Base-by-base conservation (phyloP, 2,888 invertebrate species). In the Parnassius smintheus region DNA sequence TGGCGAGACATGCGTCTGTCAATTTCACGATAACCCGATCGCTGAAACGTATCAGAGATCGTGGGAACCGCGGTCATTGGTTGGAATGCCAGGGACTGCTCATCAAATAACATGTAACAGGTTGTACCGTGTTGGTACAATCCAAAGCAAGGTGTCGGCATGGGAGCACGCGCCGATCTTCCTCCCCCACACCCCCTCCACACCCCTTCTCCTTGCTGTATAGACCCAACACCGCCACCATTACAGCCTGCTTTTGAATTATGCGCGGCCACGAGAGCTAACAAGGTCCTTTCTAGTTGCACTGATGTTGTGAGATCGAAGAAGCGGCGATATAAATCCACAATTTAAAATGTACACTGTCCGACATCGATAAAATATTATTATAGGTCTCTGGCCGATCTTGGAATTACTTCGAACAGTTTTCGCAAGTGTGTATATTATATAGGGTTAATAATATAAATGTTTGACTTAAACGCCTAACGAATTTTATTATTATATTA, bases 241-340 rank as follows among this genome's bases (percentile, higher is more conserved):
- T 62, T 54, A 59, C 53, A n/a, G 58, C 63, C 65, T 44, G 64
- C 70, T 69, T 73, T 75, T 75, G 75, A 75, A 66, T 74, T 73
- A 75, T 73, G 65, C 68, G 59, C 62, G 54, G 22, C 54, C 64
- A 58, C 51, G 51, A 22, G 62, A 61, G 46, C 69, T 73, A 75
- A 75, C 72, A 73, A 72, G 72, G 63, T 63, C 59, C 55, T 49
- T 56, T 56, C 61, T 61, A 51, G 56, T 35, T 54, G 52, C 52
- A 46, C 51, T 10, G 59, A 59, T 62, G 54, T 57, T 57, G 57
- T 63, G 59, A 63, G 59, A 63, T 51, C 54, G 54, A 55, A 62
- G 62, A 59, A 49, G 58, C 58, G 53, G 48, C 62, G 53, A 53
- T 48, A 58, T 62, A 63, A 59, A 63, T 63, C 35, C 54, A 55